These are phyloP conservation scores for Coecobrya sp. DNA, from an alignment of 2,888 invertebrate species.

Conservation along the genomic window DNA sequence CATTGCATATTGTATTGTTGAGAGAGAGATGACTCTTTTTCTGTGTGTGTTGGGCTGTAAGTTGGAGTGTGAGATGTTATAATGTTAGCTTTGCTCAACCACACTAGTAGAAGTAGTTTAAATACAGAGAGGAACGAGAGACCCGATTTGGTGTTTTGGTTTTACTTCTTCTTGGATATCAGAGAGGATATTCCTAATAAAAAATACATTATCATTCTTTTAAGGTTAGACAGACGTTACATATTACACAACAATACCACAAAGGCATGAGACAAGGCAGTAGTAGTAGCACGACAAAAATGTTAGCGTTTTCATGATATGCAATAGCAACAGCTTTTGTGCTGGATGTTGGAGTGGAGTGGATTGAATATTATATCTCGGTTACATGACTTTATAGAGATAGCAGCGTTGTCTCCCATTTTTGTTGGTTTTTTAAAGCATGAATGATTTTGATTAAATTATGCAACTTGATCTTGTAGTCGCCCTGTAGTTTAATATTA, in stretches of 20 bases:
- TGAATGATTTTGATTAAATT: not conserved
- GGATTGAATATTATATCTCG: not conserved
- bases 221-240: not conserved
- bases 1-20: too few species aligned
- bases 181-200: constrained; percentile 57
- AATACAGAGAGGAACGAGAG: not conserved
- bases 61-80: too few species aligned
- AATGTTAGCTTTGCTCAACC: not conserved
- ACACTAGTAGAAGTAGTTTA: not conserved
- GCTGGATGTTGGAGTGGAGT: not conserved
- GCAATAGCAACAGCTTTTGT: too few species aligned
- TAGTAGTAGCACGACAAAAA: not conserved
- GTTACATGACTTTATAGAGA: not conserved
- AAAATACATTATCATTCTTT: constrained; percentile 55
- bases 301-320: too few species aligned
- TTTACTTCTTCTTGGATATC: constrained; percentile 11
- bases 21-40: too few species aligned
- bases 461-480: not conserved
- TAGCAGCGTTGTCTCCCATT: not conserved
- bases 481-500: too few species aligned
- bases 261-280: not conserved
- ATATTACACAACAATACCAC: not conserved
- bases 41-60: not conserved
- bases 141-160: constrained; percentile 22
- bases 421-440: not conserved